phyloP scores from a whole-genome alignment of 2,113 vertebrate species.

The Crocuta crocuta region DNA sequence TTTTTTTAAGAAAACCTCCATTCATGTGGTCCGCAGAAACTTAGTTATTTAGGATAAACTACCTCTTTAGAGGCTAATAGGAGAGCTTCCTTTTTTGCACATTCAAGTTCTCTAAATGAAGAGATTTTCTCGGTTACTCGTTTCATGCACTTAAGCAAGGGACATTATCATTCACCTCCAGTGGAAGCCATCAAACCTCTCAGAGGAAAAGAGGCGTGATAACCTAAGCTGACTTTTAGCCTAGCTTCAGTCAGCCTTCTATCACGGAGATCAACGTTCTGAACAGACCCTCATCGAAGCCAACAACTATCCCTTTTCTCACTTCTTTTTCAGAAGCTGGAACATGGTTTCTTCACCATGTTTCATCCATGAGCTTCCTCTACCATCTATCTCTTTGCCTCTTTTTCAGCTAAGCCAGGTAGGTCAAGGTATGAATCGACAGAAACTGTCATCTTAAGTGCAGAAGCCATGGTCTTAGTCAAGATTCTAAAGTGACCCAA shows the following conservation, averaged over 20 bases:
- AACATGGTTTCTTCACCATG: neutral
- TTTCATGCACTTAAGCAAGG: neutral
- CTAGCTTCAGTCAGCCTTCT: neutral
- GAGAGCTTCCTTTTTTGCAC: neutral
- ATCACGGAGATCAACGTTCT: neutral
- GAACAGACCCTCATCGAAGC: neutral
- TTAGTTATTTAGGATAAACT: conserved; percentile 38
- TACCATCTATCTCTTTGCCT: neutral
- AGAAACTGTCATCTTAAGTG: neutral
- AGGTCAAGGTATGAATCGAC: neutral
- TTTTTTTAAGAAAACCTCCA: neutral
- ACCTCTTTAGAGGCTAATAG: neutral
- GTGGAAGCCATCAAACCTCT: neutral
- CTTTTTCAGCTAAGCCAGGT: neutral
- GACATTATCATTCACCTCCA: neutral
- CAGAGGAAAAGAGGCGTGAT: neutral
- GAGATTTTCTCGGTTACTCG: neutral
- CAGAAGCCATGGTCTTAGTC: neutral
- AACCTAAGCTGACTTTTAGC: neutral
- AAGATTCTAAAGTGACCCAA: conserved; percentile 6
- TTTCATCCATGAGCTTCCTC: neutral
- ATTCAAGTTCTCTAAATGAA: neutral
- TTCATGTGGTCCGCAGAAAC: neutral
- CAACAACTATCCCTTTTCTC: neutral
- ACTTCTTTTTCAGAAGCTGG: neutral